Conservation (phyloP, 2,113 vertebrate species). For the Crocuta crocuta region DNA sequence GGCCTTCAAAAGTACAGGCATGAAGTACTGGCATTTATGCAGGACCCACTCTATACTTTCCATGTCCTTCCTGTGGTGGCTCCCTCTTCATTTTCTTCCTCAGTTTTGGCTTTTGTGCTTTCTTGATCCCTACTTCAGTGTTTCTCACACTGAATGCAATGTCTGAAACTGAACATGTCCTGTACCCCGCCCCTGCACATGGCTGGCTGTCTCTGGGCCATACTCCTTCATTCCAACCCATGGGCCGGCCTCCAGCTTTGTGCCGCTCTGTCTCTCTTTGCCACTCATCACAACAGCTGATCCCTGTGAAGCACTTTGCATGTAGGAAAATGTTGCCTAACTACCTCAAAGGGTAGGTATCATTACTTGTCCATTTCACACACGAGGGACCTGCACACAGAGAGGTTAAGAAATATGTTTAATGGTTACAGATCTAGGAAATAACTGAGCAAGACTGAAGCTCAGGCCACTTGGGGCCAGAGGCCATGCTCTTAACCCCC, state of each 20-base stretch:
- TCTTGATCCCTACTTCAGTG: neutral
- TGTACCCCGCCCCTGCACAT: neutral
- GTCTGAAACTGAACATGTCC: neutral
- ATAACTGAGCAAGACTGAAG: neutral
- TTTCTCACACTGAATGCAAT: neutral
- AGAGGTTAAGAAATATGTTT: neutral
- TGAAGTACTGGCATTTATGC: neutral
- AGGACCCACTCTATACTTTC: neutral
- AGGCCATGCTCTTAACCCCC: neutral
- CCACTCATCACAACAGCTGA: neutral
- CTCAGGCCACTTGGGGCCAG: too few species aligned
- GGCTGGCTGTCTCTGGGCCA: too few species aligned
- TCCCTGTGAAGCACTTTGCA: neutral
- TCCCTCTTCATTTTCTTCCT: neutral
- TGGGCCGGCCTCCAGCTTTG: neutral
- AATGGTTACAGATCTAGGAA: neutral
- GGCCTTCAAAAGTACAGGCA: neutral
- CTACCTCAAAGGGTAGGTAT: neutral
- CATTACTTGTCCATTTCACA: neutral
- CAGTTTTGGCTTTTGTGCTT: neutral
- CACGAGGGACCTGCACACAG: neutral
- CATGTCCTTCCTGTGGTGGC: neutral
- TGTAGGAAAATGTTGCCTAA: neutral
- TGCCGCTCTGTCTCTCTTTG: neutral
- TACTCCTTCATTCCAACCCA: neutral